Evolutionary conservation across 2,113 vertebrate genomes (phyloP), one percentile per base, ranked within the genome.

Genomic region (Oreochromis tanganicae): DNA sequence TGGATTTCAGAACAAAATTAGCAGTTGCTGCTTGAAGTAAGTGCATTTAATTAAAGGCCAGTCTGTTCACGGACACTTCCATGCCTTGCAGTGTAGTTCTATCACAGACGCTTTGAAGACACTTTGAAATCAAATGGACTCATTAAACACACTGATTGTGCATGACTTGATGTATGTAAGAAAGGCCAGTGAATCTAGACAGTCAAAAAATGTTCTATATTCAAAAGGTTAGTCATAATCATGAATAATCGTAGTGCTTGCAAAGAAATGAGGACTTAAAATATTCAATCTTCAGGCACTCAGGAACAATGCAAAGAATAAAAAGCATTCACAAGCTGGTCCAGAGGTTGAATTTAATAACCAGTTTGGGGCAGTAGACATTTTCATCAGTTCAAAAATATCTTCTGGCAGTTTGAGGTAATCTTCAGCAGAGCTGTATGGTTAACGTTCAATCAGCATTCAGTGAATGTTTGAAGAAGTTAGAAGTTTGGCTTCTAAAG

Each of bases 1-100:
- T 80, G 85, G 12, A 92, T 86, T 92, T 94, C 71, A 87, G 59
- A 91, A 88, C 88, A 79, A 93, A 89, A 93, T 93, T 92, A 93
- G 91, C 84, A 91, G 83, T 87, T 87, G 84, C 80, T 11, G 78
- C 12, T 46, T 52, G 24, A 81, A 86, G 82, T 80, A 73, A 73
- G 29, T 86, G 83, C 68, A 88, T 92, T 90, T 82, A 83, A 89
- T 91, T 85, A 85, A 57, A 41, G 61, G 34, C 46, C 82, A 50
- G 34, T 43, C 50, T 43, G 71, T 43, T 85, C 83, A 46, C 11
- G 29, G 57, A 79, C 56, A 79, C 41, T 3, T 52, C 29, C 48
- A 6, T 73, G 3, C 57, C 52, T n/a, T 46, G 3, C 3, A 84
- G 71, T 89, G 4, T 13, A 29, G 78, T 63, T 13, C 13, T 32